These are phyloP conservation scores for Ceraclea dissimilis DNA, from an alignment of 2,888 invertebrate species.

Conservation along the genomic window DNA sequence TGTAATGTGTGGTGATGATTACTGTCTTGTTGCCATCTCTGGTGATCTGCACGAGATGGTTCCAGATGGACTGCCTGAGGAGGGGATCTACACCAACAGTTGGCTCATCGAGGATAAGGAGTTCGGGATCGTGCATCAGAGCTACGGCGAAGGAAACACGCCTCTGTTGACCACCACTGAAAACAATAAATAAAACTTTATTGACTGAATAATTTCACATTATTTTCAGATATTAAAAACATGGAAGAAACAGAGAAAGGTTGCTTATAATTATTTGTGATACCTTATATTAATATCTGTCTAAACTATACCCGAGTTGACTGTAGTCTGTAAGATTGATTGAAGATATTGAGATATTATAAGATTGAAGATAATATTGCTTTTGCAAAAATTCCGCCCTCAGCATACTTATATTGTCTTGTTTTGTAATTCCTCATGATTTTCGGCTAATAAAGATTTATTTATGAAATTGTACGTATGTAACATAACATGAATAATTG, in stretches of 20 bases:
- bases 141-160: constrained; percentile 89
- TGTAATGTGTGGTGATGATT: constrained; percentile 75
- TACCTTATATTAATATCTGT: too few relatives aligned
- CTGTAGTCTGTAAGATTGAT: too few relatives aligned
- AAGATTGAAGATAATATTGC: too few relatives aligned
- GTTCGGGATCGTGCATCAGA: constrained; percentile 85
- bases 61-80: constrained; percentile 89
- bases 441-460: too few relatives aligned
- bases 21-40: constrained; percentile 87
- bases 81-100: constrained; percentile 90
- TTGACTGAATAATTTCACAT: not conserved
- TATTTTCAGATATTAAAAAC: not conserved
- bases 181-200: constrained; percentile 24
- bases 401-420: too few relatives aligned
- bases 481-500: too few relatives aligned
- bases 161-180: constrained; percentile 84
- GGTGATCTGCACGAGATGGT: constrained; percentile 83
- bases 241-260: not conserved
- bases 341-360: too few relatives aligned
- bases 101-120: constrained; percentile 86
- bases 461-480: too few relatives aligned
- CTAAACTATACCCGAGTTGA: too few relatives aligned
- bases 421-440: too few relatives aligned
- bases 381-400: too few relatives aligned
- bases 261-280: too few relatives aligned